phyloP scores from a whole-genome alignment of 2,113 vertebrate species.

The Hyaena hyaena region DNA sequence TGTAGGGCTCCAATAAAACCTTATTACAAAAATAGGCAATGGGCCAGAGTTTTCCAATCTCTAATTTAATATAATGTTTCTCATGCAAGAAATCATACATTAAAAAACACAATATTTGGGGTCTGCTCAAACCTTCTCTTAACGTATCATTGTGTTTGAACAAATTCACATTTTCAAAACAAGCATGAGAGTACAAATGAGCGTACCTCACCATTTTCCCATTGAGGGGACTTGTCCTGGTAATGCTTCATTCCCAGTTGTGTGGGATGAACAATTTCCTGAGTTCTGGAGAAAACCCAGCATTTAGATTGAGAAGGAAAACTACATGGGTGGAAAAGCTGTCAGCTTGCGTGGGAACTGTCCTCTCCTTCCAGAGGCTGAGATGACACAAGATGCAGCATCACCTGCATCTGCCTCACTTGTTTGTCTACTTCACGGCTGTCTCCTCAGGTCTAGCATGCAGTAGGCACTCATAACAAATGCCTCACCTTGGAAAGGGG shows the following conservation, averaged over 20 bases:
- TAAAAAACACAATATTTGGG: background rate
- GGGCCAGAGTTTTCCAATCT: background rate
- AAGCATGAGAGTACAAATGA: background rate
- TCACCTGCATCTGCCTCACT: background rate
- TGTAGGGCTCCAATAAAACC: background rate
- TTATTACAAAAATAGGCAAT: background rate
- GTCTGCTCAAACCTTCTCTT: background rate
- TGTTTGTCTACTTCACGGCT: background rate
- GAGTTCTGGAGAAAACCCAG: background rate
- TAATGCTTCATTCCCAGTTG: background rate
- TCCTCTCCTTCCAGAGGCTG: background rate
- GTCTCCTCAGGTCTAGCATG: background rate
- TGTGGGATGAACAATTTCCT: background rate
- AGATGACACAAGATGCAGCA: background rate
- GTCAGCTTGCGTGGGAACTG: background rate
- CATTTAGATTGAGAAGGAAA: background rate
- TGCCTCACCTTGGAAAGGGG: background rate
- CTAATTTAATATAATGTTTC: background rate
- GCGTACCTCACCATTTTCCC: background rate
- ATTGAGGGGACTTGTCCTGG: background rate
- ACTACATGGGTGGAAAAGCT: background rate
- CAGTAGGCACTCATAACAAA: background rate
- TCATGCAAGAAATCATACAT: background rate
- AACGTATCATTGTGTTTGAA: background rate
- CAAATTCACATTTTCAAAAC: constrained; percentile 20